Evolutionary conservation across 2,888 invertebrate species (phyloP).

Genomic region (Cantharis rustica): DNA sequence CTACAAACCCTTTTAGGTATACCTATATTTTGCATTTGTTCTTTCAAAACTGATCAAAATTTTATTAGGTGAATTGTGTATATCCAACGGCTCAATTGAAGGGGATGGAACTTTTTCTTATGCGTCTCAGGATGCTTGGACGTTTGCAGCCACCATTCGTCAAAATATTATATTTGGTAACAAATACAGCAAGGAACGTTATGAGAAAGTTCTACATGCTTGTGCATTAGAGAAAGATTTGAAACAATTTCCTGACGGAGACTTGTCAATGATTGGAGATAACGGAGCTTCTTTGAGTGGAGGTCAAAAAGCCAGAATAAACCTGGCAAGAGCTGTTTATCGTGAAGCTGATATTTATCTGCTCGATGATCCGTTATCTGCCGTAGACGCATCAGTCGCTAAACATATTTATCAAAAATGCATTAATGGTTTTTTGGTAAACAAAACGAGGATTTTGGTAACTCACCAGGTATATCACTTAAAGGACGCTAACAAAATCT

Average conservation of each 20-base stretch:
- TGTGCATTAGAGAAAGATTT: conserved; percentile 77
- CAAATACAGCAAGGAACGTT: conserved; percentile 64
- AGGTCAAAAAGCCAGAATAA: conserved; percentile 79
- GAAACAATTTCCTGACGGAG: conserved; percentile 71
- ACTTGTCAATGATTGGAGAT: conserved; percentile 81
- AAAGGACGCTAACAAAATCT: conserved; percentile 68
- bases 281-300: conserved; percentile 78
- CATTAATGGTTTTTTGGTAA: conserved; percentile 68
- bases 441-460: conserved; percentile 75
- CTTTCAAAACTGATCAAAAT: neutral
- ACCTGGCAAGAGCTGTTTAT: conserved; percentile 71
- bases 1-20: conserved; percentile 72
- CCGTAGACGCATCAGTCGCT: conserved; percentile 82
- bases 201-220: conserved; percentile 63
- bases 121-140: conserved; percentile 86
- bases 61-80: conserved; percentile 64
- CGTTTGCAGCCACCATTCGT: conserved; percentile 74
- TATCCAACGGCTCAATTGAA: conserved; percentile 64
- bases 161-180: conserved; percentile 86
- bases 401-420: conserved; percentile 79
- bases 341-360: conserved; percentile 78
- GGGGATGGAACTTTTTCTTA: conserved; percentile 72
- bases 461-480: conserved; percentile 86
- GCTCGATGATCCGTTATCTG: conserved; percentile 84
- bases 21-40: neutral